Conservation (phyloP, 2,797 vertebrate species). For the Galaxias olidus region DNA sequence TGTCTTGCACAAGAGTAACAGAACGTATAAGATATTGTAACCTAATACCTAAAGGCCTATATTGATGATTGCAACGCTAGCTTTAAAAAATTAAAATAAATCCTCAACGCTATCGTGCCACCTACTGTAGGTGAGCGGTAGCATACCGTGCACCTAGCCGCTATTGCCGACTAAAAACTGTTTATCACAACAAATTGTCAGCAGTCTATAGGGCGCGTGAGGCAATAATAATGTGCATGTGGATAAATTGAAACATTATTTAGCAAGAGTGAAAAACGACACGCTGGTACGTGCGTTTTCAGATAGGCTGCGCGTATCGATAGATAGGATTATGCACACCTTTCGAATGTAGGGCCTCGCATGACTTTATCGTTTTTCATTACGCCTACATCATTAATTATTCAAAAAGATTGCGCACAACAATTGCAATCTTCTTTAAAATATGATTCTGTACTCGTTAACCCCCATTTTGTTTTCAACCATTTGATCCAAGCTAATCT, state of each 20-base stretch:
- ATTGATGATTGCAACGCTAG: not conserved
- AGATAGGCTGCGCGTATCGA: constrained; percentile 36
- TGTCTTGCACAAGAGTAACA: not conserved
- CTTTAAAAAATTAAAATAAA: not conserved
- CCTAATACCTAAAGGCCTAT: not conserved
- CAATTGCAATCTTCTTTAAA: constrained; percentile 25
- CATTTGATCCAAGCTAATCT: constrained; percentile 44
- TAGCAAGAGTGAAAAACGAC: not conserved
- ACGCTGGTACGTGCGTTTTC: constrained; percentile 10
- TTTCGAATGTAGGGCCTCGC: constrained; percentile 29
- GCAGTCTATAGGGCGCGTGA: too few relatives aligned
- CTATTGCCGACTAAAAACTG: too few relatives aligned
- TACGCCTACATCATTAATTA: constrained; percentile 8
- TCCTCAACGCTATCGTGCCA: not conserved
- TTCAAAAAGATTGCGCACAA: constrained; percentile 24
- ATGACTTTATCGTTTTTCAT: constrained; percentile 15
- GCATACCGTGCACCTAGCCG: not conserved
- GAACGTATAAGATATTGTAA: too few relatives aligned
- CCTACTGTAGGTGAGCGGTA: constrained; percentile 5
- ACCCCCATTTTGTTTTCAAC: constrained; percentile 51
- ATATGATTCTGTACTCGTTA: constrained; percentile 48
- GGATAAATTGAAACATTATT: not conserved
- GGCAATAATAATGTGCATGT: not conserved
- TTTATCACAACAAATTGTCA: too few relatives aligned
- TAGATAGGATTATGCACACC: constrained; percentile 22